Base-by-base conservation (phyloP, 2,888 invertebrate species). In the Tanypteryx hageni region DNA sequence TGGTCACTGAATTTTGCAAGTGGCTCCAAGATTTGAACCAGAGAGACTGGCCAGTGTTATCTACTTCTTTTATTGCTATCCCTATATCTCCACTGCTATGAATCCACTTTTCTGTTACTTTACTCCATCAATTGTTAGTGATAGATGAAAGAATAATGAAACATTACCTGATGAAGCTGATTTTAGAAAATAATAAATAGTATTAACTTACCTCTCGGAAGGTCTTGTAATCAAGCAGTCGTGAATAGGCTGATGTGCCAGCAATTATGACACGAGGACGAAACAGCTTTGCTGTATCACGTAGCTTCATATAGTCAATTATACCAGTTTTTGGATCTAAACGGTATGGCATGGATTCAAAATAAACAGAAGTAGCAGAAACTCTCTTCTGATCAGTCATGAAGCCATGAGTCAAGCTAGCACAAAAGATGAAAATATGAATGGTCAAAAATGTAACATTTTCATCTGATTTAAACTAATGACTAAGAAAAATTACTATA, bases 331-430 rank as follows among this genome's bases (percentile, higher is more conserved):
- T 93, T 4, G 96, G 95, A 94, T 96, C 94, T 0, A 96, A 94
- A 93, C 96, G 96, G 94, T 96, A 96, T 56, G 96, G 96, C 95
- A 96, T 95, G 1, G 96, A 96, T 94, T 96, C 96, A 95, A 96
- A 96, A 94, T 95, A 96, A 76, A 96, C 95, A 0, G 96, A 96
- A 2, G 96, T 96, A 1, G 96, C 96, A 2, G 96, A 96, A 31
- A 96, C 95, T 93, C 95, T 95, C 94, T 96, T 96, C 59, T 95
- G 95, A 76, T 95, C 95, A 0, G 96, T 96, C 95, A 95, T 95
- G 94, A 96, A 96, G 13, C 96, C 95, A 93, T 95, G 95, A 8
- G 95, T 95, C 82, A 95, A 93, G 93, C 94, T 94, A 92, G n/a
- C 93, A 93, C 81, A 89, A 89, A n/a, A 59, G 84, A 94, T 58